Base-by-base conservation (phyloP, 2,888 invertebrate genomes). In the Lomographa bimaculata region DNA sequence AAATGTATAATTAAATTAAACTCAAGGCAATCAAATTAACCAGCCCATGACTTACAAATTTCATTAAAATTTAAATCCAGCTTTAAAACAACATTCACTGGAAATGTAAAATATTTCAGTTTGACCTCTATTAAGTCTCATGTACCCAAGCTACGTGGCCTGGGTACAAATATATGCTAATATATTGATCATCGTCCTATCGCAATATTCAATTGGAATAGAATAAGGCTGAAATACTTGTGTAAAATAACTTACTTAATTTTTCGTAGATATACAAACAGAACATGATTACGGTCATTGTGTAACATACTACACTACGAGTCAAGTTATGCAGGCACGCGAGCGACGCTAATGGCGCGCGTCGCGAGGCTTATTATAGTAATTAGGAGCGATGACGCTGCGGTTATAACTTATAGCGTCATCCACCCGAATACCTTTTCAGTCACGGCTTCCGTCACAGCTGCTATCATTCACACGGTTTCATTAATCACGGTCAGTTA, bases 1-100 rank as follows among this genome's bases (percentile, higher is more conserved):
- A 65, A 64, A 62, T 64, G 63, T 63, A 57, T 59, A 64, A 57
- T 60, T 54, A 43, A 67, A 43, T 12, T 21, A 21, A 34, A 16
- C 9, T 28, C 24, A 27, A 34, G 45, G 43, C 33, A 39, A 34
- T 42, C 2, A 14, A 33, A 30, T 43, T 25, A 32, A 44, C 35
- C 42, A 34, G 40, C 46, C 43, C 46, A 43, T 36, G 38, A 40
- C 40, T 40, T 44, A 20, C 41, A 23, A 44, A 46, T 43, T 48
- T 41, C 27, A 40, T 35, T 34, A 18, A 50, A 33, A 29, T 27
- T 24, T 24, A 30, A 23, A 38, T 33, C 50, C 47, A 54, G 50
- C 34, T 33, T 30, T 33, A 16, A 32, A 27, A 45, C 28, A 38
- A 14, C 32, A 54, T 43, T 54, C 54, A 51, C 54, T 54, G 54